A percentile compares a stretch with the other conserved stretches of the same genome.
phyloP scores from a whole-genome alignment of 1,140 invertebrate species.

The Bicyclus anynana region DNA sequence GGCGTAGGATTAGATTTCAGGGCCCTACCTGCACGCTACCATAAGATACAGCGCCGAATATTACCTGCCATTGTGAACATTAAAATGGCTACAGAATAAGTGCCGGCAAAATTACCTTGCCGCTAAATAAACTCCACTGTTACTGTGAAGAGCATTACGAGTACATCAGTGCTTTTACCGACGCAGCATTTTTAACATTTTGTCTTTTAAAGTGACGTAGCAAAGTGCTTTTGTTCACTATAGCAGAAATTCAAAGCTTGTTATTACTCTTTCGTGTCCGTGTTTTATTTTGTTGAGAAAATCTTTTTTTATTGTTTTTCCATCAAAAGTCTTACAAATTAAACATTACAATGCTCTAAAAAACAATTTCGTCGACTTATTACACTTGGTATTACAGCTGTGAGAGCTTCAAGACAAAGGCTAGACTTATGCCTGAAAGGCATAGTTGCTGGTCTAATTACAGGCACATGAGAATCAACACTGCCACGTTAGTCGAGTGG shows the following conservation, averaged over 20 bases:
- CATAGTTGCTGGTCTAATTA: no score
- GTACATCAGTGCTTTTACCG: constrained; percentile 2
- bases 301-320: neutral
- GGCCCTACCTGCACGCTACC: no score
- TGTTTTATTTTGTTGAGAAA: neutral
- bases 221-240: constrained; percentile 8
- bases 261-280: neutral
- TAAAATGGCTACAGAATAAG: neutral
- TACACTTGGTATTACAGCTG: no score
- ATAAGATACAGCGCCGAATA: no score
- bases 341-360: no score
- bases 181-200: constrained; percentile 1
- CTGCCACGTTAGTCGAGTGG: no score
- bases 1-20: no score
- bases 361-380: no score
- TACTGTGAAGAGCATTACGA: neutral
- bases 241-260: constrained; percentile 7
- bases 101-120: neutral
- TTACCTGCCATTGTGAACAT: neutral
- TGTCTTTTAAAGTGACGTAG: constrained; percentile 3
- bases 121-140: neutral
- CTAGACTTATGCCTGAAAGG: no score
- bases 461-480: no score
- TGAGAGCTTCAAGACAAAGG: no score
- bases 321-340: neutral